These are phyloP conservation scores for Hoplostethus mediterraneus DNA, from an alignment of 2,797 vertebrate genomes.

Conservation along the genomic window DNA sequence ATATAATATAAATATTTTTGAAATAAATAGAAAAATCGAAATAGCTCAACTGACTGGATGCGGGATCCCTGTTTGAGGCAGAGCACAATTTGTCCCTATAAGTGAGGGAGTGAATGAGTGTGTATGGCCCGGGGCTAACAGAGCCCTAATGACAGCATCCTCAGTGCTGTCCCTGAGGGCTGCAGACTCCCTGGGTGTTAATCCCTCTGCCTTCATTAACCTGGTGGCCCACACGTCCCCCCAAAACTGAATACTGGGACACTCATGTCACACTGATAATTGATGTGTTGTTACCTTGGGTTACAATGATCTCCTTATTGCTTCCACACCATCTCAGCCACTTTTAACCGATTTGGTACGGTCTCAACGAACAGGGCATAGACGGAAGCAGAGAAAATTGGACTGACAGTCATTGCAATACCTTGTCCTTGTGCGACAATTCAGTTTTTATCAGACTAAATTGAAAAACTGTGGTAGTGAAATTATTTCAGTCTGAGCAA, in stretches of 20 bases:
- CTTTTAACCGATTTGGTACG: conserved; percentile 4
- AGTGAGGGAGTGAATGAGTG: conserved; percentile 47
- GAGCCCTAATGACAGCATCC: conserved; percentile 76
- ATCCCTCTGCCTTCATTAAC: conserved; percentile 86
- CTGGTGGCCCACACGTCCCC: conserved; percentile 71
- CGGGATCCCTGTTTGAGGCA: conserved; percentile 14
- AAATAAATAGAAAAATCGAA: neutral
- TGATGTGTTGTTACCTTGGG: conserved; percentile 77
- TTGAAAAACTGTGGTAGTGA: neutral
- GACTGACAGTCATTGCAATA: conserved; percentile 27
- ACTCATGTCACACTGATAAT: conserved; percentile 76
- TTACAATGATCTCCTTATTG: conserved; percentile 84
- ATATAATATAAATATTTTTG: no score
- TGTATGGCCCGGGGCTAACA: conserved; percentile 62
- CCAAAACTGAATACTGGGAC: conserved; percentile 67
- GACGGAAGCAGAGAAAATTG: conserved; percentile 31
- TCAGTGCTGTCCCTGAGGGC: conserved; percentile 67
- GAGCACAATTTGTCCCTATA: conserved; percentile 68
- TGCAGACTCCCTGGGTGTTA: conserved; percentile 76
- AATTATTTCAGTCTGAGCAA: neutral
- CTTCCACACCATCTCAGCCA: conserved; percentile 33
- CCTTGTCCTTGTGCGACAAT: conserved; percentile 2
- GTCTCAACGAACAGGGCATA: conserved; percentile 34
- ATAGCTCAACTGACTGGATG: conserved; percentile 7
- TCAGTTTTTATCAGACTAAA: neutral